Conservation (phyloP, 2,888 invertebrate species). For the Drosophila affinis region DNA sequence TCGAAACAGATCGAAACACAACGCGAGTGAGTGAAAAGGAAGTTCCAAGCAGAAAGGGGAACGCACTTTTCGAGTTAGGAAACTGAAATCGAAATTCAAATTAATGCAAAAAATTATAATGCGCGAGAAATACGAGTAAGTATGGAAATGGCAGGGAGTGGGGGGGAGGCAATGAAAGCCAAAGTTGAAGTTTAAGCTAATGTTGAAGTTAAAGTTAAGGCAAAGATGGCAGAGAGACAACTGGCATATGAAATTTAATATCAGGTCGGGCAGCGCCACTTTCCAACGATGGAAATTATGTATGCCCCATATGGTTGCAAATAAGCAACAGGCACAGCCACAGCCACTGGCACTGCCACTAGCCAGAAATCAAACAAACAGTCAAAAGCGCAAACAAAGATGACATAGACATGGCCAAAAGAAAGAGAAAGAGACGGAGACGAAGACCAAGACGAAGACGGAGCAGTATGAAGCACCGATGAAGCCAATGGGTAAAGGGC, state of each 20-base stretch:
- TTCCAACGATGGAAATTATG: neutral
- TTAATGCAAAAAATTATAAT: neutral
- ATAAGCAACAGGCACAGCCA: neutral
- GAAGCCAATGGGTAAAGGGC: slow-evolving; percentile 28
- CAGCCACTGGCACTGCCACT: slow-evolving; percentile 28
- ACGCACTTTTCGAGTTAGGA: slow-evolving; percentile 5
- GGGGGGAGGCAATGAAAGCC: neutral
- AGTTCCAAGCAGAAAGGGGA: neutral
- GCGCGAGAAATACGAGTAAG: slow-evolving; percentile 3
- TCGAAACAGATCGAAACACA: neutral
- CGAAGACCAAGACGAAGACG: neutral
- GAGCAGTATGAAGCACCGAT: neutral
- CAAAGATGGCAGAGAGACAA: neutral
- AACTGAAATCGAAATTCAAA: slow-evolving; percentile 6
- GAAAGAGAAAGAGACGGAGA: neutral
- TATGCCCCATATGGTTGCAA: neutral
- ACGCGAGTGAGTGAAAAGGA: neutral
- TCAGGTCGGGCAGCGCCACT: neutral
- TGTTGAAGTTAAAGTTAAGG: neutral
- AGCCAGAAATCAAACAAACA: slow-evolving; percentile 46
- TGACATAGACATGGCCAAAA: neutral
- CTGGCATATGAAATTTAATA: slow-evolving; percentile 22
- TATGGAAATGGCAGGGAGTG: neutral
- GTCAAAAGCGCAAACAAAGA: slow-evolving; percentile 9
- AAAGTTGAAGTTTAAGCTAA: slow-evolving; percentile 1